These are phyloP conservation scores for Drosophila watanabei DNA, from an alignment of 1,140 invertebrate genomes.

Conservation along the genomic window DNA sequence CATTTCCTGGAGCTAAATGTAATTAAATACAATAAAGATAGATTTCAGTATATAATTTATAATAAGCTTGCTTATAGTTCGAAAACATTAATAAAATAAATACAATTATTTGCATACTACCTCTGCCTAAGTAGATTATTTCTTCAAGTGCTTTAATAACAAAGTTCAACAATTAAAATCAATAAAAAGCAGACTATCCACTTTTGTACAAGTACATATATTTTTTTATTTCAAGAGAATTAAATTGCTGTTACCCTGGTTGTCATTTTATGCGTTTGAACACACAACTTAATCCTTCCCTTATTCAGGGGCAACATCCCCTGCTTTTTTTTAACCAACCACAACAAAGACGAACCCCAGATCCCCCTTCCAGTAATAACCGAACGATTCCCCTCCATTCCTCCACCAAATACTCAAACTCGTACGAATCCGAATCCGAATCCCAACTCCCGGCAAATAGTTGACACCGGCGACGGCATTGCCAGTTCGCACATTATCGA, in stretches of 20 bases:
- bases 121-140: background rate
- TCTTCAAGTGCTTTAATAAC: slow-evolving; percentile 12
- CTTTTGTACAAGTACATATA: background rate
- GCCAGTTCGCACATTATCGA: slow-evolving; percentile 79
- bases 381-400: background rate
- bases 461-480: slow-evolving; percentile 19
- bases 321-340: slow-evolving; percentile 11
- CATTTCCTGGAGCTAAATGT: too few relatives aligned
- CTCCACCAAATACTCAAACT: background rate
- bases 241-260: slow-evolving; percentile 16
- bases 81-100: background rate
- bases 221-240: background rate
- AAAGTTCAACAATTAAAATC: background rate
- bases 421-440: slow-evolving; percentile 2
- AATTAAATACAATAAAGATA: background rate
- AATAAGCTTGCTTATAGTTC: background rate
- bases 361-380: slow-evolving; percentile 11
- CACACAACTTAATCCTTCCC: slow-evolving; percentile 17
- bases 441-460: slow-evolving; percentile 23
- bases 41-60: background rate
- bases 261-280: background rate
- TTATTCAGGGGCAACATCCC: slow-evolving; percentile 19
- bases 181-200: slow-evolving; percentile 19
- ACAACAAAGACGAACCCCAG: slow-evolving; percentile 7
- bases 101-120: background rate